Evolutionary conservation across 2,113 vertebrate genomes (phyloP), one percentile per base, ranked within the genome.

Genomic region (Corythornis madagascariensis): DNA sequence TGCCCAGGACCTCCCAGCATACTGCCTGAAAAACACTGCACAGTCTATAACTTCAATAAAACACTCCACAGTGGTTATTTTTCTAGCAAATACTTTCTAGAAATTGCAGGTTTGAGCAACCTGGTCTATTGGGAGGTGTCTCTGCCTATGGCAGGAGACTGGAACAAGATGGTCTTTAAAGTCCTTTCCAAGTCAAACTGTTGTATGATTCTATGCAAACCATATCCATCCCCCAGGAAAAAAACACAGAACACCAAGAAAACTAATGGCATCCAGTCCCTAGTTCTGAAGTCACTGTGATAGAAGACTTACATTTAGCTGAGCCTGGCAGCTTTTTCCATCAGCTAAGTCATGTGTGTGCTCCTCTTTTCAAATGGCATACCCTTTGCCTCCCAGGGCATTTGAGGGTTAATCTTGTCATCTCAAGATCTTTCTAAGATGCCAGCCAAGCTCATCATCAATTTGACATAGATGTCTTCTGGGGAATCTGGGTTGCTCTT

Each of bases 361-460:
- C 75, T 84, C 82, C 89, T 53, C 60, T 85, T 95, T 89, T 92
- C 85, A 88, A 94, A 93, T 15, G 50, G 42, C 84, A 67, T 89
- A 92, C 82, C 95, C 93, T 94, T 87, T 92, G 89, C 78, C 87
- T 95, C 90, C 91, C 14, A 19, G 45, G 77, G 90, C 73, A 82
- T 50, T 75, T 69, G 88, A 93, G 96, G 95, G 97, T 97, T 97
- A 97, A 97, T 97, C 81, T 93, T 88, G 87, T 95, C 95, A 91
- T 90, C 93, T 96, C 91, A 92, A 95, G 93, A 91, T 93, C 90
- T 94, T 94, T 94, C 87, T 90, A 91, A 85, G 83, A 87, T 96
- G 97, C 96, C 97, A 98, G 91, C 89, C 80, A 90, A 95, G 94
- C 83, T 97, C 97, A 98, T 85, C 95, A 95, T 98, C 97, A 97